These are phyloP conservation scores for Patella ulyssiponensis DNA, from an alignment of 2,888 invertebrate genomes.

Conservation along the genomic window DNA sequence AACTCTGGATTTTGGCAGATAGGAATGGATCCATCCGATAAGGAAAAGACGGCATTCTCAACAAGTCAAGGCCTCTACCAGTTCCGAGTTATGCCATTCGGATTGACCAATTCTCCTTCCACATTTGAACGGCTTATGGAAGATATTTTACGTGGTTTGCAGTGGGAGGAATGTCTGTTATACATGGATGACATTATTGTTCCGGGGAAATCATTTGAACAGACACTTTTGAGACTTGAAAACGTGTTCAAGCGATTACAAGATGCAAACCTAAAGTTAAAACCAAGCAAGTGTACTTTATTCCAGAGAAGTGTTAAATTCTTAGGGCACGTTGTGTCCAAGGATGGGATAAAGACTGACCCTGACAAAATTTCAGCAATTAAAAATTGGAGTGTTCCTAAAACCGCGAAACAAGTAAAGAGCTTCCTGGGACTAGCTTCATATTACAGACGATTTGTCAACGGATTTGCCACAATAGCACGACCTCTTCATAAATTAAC, in stretches of 20 bases:
- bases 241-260: slow-evolving; percentile 31
- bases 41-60: slow-evolving; percentile 24
- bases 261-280: slow-evolving; percentile 36
- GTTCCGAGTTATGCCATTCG: slow-evolving; percentile 36
- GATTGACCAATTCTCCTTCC: slow-evolving; percentile 41
- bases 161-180: slow-evolving; percentile 25
- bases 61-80: slow-evolving; percentile 25
- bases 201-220: slow-evolving; percentile 17
- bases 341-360: slow-evolving; percentile 27
- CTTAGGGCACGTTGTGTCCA: slow-evolving; percentile 35
- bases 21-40: slow-evolving; percentile 19
- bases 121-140: slow-evolving; percentile 48
- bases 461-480: background rate
- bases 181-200: slow-evolving; percentile 45
- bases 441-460: background rate
- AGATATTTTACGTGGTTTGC: slow-evolving; percentile 32
- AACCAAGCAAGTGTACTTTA: slow-evolving; percentile 39
- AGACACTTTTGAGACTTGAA: slow-evolving; percentile 30
- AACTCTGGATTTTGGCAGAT: slow-evolving; percentile 23
- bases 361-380: slow-evolving; percentile 31
- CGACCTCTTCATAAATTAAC: background rate
- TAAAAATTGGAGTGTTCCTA: slow-evolving; percentile 31
- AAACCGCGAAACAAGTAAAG: slow-evolving; percentile 19
- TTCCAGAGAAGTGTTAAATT: slow-evolving; percentile 28
- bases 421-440: background rate